Conservation (phyloP, 2,113 vertebrate genomes). For the Pleuronectes platessa region DNA sequence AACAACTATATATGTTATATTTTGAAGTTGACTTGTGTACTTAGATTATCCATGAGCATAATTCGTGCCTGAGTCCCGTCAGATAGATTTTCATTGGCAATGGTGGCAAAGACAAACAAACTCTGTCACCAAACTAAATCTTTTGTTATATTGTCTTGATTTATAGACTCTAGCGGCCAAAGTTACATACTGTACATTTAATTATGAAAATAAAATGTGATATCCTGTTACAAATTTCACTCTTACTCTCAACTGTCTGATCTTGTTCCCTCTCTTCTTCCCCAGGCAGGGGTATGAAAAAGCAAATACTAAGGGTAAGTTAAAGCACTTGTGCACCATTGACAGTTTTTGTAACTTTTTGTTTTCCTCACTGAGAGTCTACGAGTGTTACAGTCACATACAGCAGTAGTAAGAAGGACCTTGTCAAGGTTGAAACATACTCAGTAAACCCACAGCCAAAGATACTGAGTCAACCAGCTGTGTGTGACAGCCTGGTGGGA, state of each 20-base stretch:
- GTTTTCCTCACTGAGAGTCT: too few relatives aligned
- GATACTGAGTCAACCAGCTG: conserved; percentile 55
- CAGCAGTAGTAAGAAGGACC: conserved; percentile 28
- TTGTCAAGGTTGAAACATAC: conserved; percentile 61
- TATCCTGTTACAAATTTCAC: neutral
- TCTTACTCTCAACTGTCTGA: conserved; percentile 13
- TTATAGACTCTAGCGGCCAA: too few relatives aligned
- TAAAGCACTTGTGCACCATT: neutral
- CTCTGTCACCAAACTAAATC: too few relatives aligned
- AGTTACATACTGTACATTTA: too few relatives aligned
- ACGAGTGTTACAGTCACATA: neutral
- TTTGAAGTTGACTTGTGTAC: too few relatives aligned
- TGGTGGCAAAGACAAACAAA: too few relatives aligned
- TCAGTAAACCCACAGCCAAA: conserved; percentile 52
- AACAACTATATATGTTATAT: neutral
- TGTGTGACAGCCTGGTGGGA: conserved; percentile 47
- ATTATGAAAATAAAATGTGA: neutral
- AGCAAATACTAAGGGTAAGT: conserved; percentile 59
- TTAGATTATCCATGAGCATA: too few relatives aligned
- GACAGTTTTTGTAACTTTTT: neutral
- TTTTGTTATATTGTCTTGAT: too few relatives aligned
- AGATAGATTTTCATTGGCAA: too few relatives aligned
- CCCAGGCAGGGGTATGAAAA: conserved; percentile 57
- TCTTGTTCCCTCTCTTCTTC: conserved; percentile 26
- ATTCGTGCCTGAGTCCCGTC: too few relatives aligned